Percentiles rank a stretch among this genome's conserved stretches.
Conservation (phyloP, 2,888 invertebrate genomes). For the Gymnocheta viridis region DNA sequence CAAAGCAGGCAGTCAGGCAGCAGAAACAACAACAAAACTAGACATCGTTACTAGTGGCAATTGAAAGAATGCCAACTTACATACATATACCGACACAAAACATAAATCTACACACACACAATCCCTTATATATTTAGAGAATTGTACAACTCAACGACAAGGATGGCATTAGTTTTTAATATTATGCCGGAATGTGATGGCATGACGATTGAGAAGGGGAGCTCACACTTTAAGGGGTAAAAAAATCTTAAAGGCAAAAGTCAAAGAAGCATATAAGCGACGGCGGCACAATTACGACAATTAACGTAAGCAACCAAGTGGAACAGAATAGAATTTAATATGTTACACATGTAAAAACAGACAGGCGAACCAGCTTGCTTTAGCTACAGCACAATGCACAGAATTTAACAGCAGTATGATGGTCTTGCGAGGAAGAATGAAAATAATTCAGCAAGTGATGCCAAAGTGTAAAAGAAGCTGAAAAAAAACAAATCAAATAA, state of each 20-base stretch:
- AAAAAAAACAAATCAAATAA: slow-evolving; percentile 47
- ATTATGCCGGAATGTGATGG: neutral
- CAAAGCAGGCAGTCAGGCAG: slow-evolving; percentile 70
- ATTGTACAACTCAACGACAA: slow-evolving; percentile 23
- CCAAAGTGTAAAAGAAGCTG: slow-evolving; percentile 5
- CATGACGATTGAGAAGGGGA: neutral
- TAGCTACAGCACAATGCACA: slow-evolving; percentile 19
- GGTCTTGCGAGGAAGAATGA: neutral
- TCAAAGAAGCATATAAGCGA: slow-evolving; percentile 70
- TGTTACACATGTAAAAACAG: slow-evolving; percentile 43
- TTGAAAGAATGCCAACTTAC: slow-evolving; percentile 75
- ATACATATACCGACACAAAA: too few species aligned
- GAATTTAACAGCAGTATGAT: slow-evolving; percentile 7
- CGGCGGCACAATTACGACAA: slow-evolving; percentile 78
- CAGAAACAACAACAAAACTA: slow-evolving; percentile 75
- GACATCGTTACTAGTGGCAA: slow-evolving; percentile 82
- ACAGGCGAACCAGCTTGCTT: neutral
- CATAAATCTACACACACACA: slow-evolving; percentile 7
- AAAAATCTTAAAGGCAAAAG: slow-evolving; percentile 52
- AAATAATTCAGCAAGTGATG: slow-evolving; percentile 28
- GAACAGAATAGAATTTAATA: slow-evolving; percentile 73
- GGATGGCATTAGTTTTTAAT: slow-evolving; percentile 23
- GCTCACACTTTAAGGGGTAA: slow-evolving; percentile 13
- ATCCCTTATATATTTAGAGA: neutral
- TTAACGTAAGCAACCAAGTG: slow-evolving; percentile 79